Conservation (phyloP, 2,113 vertebrate genomes). For the Mugil cephalus region DNA sequence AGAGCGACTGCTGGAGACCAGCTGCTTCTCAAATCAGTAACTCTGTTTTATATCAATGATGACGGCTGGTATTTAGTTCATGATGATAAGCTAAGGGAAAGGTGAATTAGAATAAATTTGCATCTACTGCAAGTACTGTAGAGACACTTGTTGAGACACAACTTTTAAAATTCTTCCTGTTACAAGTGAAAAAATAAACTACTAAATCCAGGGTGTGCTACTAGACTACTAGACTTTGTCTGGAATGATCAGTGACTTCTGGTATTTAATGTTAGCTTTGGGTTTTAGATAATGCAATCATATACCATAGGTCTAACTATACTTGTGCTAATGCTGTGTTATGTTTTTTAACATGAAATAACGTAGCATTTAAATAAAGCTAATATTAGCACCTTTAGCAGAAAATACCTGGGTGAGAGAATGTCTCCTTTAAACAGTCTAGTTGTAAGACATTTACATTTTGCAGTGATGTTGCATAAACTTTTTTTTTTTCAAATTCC, state of each 20-base stretch:
- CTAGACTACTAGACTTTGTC: too few species aligned
- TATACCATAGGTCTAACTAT: not conserved
- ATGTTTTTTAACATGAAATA: not conserved
- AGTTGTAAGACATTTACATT: too few species aligned
- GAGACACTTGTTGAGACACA: not conserved
- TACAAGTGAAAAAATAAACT: not conserved
- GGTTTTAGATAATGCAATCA: too few species aligned
- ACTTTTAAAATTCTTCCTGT: not conserved
- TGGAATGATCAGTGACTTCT: too few species aligned
- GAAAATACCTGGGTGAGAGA: too few species aligned
- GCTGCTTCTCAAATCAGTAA: conserved; percentile 47
- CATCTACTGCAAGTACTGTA: not conserved
- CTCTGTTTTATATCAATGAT: conserved; percentile 1
- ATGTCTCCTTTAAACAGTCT: too few species aligned
- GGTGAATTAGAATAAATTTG: not conserved
- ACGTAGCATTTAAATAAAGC: not conserved
- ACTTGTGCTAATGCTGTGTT: not conserved
- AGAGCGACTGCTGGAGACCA: conserved; percentile 33
- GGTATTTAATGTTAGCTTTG: too few species aligned
- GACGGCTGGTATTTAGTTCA: conserved; percentile 2
- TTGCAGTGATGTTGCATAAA: not conserved
- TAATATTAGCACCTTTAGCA: not conserved
- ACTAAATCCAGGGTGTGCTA: too few species aligned
- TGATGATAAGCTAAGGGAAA: not conserved
- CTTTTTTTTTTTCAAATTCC: not conserved